Base-by-base conservation (phyloP, 2,113 vertebrate genomes). In the Ailuropoda melanoleuca region DNA sequence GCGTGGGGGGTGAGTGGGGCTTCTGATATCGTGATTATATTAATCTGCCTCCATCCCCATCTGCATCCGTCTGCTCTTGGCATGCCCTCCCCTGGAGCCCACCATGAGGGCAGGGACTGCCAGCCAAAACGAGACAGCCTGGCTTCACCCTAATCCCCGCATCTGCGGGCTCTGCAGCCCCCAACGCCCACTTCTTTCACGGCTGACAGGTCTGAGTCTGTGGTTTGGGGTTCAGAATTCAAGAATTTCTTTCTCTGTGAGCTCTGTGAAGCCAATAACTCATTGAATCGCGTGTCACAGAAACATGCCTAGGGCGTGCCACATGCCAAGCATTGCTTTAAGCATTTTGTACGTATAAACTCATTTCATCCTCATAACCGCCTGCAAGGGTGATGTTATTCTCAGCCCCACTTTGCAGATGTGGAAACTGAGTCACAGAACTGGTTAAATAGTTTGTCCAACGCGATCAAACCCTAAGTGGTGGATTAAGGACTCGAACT, bases 11-110 rank as follows among this genome's bases (percentile, higher is more conserved):
- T n/a, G 78, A 3, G 48, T 3, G 3, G 83, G 77, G 94, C 93
- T 98, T 97, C 96, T 97, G 72, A 97, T 87, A 64, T 0, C 70
- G 75, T 64, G n/a, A 96, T 58, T 93, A 93, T 88, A 56, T 3
- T 93, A 60, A 97, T 97, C 95, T 17, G 97, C 86, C 97, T 96
- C 12, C 0, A 72, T 62, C 64, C 1, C 31, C 26, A 31, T 70
- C 84, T n/a, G 88, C 50, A 1, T 3, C 96, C 6, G 12, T 90
- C 95, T 31, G 53, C 90, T 90, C 72, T 84, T 53, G 53, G 81
- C 39, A 0, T 2, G n/a, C 43, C n/a, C 13, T 74, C 2, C 6
- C 89, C 68, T 3, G 60, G 53, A 81, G 78, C 43, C 77, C 26
- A 1, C 39, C 56, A 21, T 37, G 75, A 87, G 53, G 4, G 1